Percentiles rank a stretch among this genome's conserved stretches.
Conservation (phyloP, 2,113 vertebrate genomes). For the Ptychochromis oligacanthus region DNA sequence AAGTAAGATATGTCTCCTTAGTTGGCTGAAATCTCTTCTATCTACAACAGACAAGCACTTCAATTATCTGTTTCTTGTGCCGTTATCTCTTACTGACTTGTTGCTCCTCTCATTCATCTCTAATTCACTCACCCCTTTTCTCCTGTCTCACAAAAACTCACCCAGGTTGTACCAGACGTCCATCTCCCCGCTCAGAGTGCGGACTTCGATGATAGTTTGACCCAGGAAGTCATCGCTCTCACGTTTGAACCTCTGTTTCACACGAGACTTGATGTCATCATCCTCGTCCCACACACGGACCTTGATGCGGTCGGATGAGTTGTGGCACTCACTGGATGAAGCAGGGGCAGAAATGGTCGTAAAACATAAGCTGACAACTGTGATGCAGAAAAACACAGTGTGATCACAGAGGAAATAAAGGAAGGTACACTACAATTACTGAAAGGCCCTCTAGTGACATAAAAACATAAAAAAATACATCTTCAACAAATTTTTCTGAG, state of each 20-base stretch:
- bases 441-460: background rate
- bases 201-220: slow-evolving; percentile 97
- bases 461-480: background rate
- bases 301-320: slow-evolving; percentile 98
- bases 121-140: slow-evolving; percentile 5
- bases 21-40: slow-evolving; percentile 5
- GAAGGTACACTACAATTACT: background rate
- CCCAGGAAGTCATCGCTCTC: slow-evolving; percentile 96
- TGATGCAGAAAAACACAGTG: background rate
- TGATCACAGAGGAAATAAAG: background rate
- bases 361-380: background rate
- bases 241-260: slow-evolving; percentile 95
- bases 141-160: slow-evolving; percentile 70
- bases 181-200: slow-evolving; percentile 98
- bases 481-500: background rate
- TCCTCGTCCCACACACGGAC: slow-evolving; percentile 98
- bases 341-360: background rate
- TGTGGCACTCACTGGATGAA: slow-evolving; percentile 92
- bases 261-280: slow-evolving; percentile 95
- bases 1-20: slow-evolving; percentile 38
- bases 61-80: slow-evolving; percentile 15
- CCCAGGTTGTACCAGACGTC: slow-evolving; percentile 99
- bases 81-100: slow-evolving; percentile 6
- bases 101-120: slow-evolving; percentile 12
- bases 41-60: slow-evolving; percentile 28